Percentiles rank a stretch among this genome's conserved stretches.
These are phyloP conservation scores for Gortyna flavago DNA, from an alignment of 2,888 invertebrate species.

Conservation along the genomic window DNA sequence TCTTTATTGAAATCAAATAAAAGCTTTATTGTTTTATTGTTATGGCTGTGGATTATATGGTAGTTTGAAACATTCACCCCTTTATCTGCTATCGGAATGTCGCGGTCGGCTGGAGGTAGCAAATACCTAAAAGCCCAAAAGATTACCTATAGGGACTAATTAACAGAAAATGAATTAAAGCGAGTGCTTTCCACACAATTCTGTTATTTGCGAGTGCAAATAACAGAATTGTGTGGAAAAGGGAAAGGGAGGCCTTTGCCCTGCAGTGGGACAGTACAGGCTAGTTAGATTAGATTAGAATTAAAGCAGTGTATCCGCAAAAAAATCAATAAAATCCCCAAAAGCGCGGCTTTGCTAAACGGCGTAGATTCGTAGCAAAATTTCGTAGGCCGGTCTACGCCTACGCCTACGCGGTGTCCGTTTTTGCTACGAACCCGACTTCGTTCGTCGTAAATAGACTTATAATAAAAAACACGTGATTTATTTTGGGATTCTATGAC, in stretches of 20 bases:
- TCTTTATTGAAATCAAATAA: constrained; percentile 40
- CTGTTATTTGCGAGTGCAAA: no score
- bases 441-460: neutral
- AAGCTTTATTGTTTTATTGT: constrained; percentile 41
- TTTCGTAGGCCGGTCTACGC: constrained; percentile 32
- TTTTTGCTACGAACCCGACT: constrained; percentile 9
- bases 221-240: no score
- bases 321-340: neutral
- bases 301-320: neutral
- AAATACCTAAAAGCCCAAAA: constrained; percentile 3
- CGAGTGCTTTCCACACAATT: no score
- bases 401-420: constrained; percentile 11
- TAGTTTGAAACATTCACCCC: constrained; percentile 1
- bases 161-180: constrained; percentile 4
- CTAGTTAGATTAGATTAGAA: no score
- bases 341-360: neutral
- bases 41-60: constrained; percentile 11
- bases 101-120: neutral
- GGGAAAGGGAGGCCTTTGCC: no score
- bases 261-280: no score
- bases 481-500: constrained; percentile 16
- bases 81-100: constrained; percentile 11
- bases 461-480: neutral
- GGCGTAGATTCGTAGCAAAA: constrained; percentile 19
- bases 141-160: neutral